Conservation (phyloP, 2,888 invertebrate species). For the Dorcus hopei region DNA sequence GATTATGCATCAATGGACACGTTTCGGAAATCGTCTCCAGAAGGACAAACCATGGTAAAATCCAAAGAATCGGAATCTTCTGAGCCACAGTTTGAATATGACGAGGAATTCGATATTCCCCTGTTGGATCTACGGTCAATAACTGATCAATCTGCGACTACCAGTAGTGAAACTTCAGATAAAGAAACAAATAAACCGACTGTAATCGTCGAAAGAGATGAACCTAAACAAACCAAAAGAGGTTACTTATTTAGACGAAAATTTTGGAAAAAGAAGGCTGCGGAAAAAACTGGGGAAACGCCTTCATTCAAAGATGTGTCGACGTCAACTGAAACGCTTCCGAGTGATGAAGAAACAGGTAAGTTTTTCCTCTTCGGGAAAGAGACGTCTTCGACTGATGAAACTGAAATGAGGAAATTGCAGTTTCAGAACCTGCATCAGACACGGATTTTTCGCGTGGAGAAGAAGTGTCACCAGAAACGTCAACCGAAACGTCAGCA, state of each 20-base stretch:
- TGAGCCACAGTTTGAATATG: background rate
- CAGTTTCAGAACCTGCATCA: background rate
- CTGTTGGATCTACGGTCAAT: constrained; percentile 3
- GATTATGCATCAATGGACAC: constrained; percentile 44
- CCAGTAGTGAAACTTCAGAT: background rate
- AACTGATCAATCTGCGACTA: background rate
- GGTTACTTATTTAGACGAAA: background rate
- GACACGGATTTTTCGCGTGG: constrained; percentile 1
- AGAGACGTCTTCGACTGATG: background rate
- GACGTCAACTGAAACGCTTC: constrained; percentile 13
- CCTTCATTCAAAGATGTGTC: constrained; percentile 10
- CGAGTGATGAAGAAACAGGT: background rate
- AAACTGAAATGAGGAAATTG: background rate
- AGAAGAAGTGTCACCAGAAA: constrained; percentile 1
- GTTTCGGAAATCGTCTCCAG: constrained; percentile 19
- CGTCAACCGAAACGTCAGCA: background rate
- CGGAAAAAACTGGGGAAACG: background rate
- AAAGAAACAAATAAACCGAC: constrained; percentile 10
- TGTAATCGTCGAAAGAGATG: background rate
- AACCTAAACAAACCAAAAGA: background rate
- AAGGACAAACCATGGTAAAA: no score
- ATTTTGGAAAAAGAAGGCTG: no score
- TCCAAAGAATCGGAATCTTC: background rate
- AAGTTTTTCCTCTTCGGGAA: background rate
- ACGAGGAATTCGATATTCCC: constrained; percentile 8